phyloP scores from a whole-genome alignment of 2,797 vertebrate species.

The Gallinago nigripennis region DNA sequence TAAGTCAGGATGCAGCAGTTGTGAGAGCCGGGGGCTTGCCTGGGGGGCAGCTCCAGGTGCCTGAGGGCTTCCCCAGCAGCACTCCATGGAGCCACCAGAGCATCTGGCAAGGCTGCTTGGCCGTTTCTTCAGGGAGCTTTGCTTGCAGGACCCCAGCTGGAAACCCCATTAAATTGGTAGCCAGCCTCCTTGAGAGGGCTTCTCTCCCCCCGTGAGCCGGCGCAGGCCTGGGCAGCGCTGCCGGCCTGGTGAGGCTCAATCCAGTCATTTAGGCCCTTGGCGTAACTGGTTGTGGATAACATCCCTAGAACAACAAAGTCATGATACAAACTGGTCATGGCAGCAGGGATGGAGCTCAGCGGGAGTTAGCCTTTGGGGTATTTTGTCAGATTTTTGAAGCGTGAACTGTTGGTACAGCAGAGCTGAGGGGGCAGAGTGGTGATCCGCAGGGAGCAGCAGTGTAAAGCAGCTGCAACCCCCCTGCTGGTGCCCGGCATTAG shows the following conservation, averaged over 20 bases:
- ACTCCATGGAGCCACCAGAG: background rate
- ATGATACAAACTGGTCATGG: background rate
- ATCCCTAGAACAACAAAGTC: background rate
- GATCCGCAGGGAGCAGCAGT: background rate
- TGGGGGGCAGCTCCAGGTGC: background rate
- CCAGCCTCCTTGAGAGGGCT: fast-evolving
- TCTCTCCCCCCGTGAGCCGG: fast-evolving
- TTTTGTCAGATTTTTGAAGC: conserved; percentile 44
- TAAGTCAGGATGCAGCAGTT: background rate
- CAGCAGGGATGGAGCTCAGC: background rate
- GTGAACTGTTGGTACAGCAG: conserved; percentile 22
- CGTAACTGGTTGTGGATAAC: background rate
- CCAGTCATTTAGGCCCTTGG: background rate
- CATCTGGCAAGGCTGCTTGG: background rate
- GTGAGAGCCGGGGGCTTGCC: background rate
- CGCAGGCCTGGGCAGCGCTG: fast-evolving
- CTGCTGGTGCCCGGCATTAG: background rate
- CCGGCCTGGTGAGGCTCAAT: background rate
- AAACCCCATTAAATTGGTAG: background rate
- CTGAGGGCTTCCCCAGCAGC: background rate
- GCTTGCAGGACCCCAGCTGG: background rate
- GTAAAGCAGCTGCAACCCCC: background rate
- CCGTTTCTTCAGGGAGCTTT: background rate
- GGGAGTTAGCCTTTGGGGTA: conserved; percentile 26
- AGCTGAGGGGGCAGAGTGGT: background rate